phyloP scores from a whole-genome alignment of 2,113 vertebrate genomes.

The Sinosuthora webbiana region DNA sequence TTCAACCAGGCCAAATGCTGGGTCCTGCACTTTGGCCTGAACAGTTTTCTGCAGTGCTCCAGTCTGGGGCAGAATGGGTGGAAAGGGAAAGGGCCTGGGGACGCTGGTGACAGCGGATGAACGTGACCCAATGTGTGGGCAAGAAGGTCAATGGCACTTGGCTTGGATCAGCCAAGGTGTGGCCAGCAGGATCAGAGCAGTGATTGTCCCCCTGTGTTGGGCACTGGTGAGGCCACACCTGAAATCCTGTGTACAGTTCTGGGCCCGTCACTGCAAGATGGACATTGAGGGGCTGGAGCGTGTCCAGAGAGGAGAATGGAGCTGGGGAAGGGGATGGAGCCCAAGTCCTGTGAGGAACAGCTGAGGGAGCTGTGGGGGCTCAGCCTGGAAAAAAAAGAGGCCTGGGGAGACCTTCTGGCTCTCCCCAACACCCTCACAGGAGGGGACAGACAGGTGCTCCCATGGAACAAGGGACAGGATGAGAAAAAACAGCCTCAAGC shows the following conservation, averaged over 20 bases:
- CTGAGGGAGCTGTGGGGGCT: background rate
- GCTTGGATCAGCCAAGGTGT: background rate
- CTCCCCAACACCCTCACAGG: background rate
- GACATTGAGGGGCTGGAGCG: rapidly evolving
- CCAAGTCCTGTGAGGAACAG: background rate
- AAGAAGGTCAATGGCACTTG: background rate
- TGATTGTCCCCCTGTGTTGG: background rate
- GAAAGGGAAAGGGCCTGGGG: background rate
- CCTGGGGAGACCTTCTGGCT: background rate
- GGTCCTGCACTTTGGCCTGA: background rate
- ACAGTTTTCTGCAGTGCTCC: background rate
- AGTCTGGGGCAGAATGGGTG: background rate
- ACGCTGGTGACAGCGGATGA: background rate
- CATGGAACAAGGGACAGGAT: background rate
- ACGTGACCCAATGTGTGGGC: background rate
- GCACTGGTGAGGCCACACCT: background rate
- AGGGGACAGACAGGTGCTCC: background rate
- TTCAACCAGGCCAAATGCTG: background rate
- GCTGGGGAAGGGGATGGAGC: background rate
- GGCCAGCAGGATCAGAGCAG: background rate
- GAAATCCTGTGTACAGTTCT: background rate
- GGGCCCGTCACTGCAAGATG: background rate
- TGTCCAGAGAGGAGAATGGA: rapidly evolving
- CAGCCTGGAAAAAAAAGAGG: background rate
- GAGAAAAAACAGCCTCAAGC: background rate